Conservation (phyloP, 2,888 invertebrate species). For the Quadriops clusia region DNA sequence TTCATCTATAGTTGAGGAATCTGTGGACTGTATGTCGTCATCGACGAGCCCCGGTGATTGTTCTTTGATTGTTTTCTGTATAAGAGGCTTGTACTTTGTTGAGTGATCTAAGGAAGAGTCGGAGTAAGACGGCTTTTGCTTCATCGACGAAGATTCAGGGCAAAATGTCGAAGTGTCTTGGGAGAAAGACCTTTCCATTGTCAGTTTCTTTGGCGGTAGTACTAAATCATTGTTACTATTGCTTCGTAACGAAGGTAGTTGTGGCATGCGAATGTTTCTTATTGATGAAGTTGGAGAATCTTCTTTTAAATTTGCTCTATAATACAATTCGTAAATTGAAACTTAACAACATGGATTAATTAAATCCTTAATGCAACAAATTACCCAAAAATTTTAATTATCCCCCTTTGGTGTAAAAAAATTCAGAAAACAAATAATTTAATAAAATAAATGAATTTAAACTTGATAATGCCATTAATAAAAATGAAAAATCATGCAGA, state of each 20-base stretch:
- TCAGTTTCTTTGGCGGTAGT: conserved; percentile 17
- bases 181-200: conserved; percentile 40
- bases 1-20: conserved; percentile 57
- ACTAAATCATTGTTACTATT: conserved; percentile 30
- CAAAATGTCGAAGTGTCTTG: conserved; percentile 38
- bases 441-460: conserved; percentile 5
- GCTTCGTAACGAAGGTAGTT: conserved; percentile 13
- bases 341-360: too few species aligned
- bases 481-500: conserved; percentile 13
- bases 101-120: conserved; percentile 36
- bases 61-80: conserved; percentile 27
- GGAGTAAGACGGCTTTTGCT: conserved; percentile 41
- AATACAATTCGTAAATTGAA: too few species aligned
- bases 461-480: not conserved
- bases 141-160: conserved; percentile 19
- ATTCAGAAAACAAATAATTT: not conserved
- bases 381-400: too few species aligned
- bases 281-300: conserved; percentile 9
- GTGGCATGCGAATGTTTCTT: conserved; percentile 15
- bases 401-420: too few species aligned
- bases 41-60: conserved; percentile 34
- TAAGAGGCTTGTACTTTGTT: conserved; percentile 11
- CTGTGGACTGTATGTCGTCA: conserved; percentile 56
- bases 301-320: conserved; percentile 1
- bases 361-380: too few species aligned